Evolutionary conservation across 2,888 invertebrate species (phyloP).

Genomic region (Philhelius pedissequus): DNA sequence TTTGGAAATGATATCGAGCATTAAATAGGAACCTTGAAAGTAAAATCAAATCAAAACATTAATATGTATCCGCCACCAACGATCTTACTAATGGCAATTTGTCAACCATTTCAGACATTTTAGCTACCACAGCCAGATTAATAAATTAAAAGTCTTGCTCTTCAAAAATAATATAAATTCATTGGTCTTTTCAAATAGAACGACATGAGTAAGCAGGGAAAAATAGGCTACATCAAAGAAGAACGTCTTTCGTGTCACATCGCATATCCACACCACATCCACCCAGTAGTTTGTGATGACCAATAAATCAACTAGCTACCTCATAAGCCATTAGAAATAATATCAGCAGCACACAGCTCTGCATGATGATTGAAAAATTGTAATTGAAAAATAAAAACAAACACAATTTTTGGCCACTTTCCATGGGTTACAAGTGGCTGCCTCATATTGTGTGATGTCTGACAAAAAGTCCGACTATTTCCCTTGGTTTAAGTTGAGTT

Average conservation of each 20-base stretch:
- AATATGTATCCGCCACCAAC: background rate
- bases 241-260: constrained; percentile 23
- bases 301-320: constrained; percentile 44
- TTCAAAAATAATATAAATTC: constrained; percentile 4
- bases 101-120: constrained; percentile 37
- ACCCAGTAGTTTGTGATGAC: constrained; percentile 37
- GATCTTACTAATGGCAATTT: background rate
- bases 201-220: constrained; percentile 2
- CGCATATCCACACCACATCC: constrained; percentile 16
- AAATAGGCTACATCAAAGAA: constrained; percentile 44
- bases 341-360: background rate
- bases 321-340: constrained; percentile 34
- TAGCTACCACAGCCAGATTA: constrained; percentile 6
- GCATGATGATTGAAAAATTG: constrained; percentile 22
- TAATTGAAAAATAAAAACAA: too few species aligned
- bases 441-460: background rate
- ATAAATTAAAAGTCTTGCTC: constrained; percentile 1
- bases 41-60: background rate
- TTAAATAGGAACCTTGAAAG: background rate
- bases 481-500: constrained; percentile 25
- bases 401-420: constrained; percentile 62
- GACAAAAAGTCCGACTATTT: constrained; percentile 27
- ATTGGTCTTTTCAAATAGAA: background rate
- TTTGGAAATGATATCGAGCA: background rate
- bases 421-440: constrained; percentile 29